These are phyloP conservation scores for Dynastes grantii DNA, from an alignment of 2,888 invertebrate genomes.

Conservation along the genomic window DNA sequence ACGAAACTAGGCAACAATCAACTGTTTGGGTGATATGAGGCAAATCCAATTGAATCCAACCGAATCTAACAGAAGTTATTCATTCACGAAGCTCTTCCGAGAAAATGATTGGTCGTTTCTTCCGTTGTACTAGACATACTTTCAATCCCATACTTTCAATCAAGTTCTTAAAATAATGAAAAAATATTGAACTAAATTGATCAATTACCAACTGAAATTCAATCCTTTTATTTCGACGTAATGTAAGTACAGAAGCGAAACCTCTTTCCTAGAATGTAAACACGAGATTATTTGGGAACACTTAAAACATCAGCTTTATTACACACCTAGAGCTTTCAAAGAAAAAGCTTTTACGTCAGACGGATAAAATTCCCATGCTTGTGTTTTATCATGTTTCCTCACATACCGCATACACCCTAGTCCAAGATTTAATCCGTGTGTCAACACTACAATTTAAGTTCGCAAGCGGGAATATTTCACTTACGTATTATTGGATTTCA, in stretches of 20 bases:
- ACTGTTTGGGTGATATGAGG: no score
- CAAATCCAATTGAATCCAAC: no score
- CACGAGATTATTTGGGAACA: not conserved
- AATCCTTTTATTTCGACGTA: no score
- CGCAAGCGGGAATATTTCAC: conserved; percentile 7
- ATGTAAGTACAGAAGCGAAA: not conserved
- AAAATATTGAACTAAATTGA: no score
- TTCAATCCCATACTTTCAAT: no score
- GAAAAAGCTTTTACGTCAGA: conserved; percentile 13
- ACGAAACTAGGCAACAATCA: no score
- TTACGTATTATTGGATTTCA: conserved; percentile 17
- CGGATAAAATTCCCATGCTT: conserved; percentile 6
- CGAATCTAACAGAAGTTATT: no score
- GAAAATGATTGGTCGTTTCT: no score
- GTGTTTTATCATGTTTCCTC: not conserved
- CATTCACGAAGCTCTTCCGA: no score
- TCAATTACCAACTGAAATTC: no score
- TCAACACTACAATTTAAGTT: conserved; percentile 9
- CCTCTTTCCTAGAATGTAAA: not conserved
- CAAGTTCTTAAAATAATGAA: no score
- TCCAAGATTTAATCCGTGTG: not conserved
- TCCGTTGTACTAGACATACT: no score
- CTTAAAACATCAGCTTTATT: not conserved
- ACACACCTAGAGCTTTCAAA: not conserved
- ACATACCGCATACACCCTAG: not conserved